Evolutionary conservation across 2,113 vertebrate genomes (phyloP), one percentile per base, ranked within the genome.

Genomic region (Sarotherodon lohbergeri): DNA sequence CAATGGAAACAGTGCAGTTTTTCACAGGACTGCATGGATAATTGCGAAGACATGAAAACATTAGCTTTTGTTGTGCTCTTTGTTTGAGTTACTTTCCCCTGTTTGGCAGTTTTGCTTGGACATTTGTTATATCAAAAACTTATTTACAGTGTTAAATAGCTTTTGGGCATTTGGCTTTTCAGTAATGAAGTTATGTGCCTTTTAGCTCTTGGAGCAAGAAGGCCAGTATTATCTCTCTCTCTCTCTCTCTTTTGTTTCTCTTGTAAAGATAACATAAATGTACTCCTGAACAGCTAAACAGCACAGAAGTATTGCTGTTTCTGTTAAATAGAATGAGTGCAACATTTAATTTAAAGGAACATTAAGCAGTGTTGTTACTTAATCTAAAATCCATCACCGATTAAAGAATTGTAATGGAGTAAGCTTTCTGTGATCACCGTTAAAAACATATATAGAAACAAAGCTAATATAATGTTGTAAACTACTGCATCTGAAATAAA

Each of bases 301-400:
- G 4, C 29, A 17, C 10, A 16, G 17, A 16, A 34, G 32, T 24
- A n/a, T 54, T 17, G 71, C 71, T 50, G 43, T 76, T 76, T 50
- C 16, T 50, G 71, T 48, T 76, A 50, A 76, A 48, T 2, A 76
- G 24, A 84, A 48, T 9, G 34, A 57, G 39, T 55, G 8, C 61
- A 36, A 19, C 16, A 76, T 86, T 76, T 56, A 78, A 68, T 89
- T 89, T 82, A 76, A 82, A 82, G 83, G 55, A 86, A 82, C 68
- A 89, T 79, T 86, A 86, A 85, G 24, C 83, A 54, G 50, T 39
- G 86, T 27, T 85, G 80, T 52, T 54, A 29, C 73, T 86, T 82
- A 79, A 76, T 52, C 41, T 82, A 54, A 88, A 27, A 80, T 66
- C 78, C 55, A 80, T 82, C 27, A 71, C 48, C 24, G 57, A 87